Evolutionary conservation across 2,888 invertebrate species (phyloP), one percentile per base, ranked within the genome.

Genomic region (Drosophila peninsularis): DNA sequence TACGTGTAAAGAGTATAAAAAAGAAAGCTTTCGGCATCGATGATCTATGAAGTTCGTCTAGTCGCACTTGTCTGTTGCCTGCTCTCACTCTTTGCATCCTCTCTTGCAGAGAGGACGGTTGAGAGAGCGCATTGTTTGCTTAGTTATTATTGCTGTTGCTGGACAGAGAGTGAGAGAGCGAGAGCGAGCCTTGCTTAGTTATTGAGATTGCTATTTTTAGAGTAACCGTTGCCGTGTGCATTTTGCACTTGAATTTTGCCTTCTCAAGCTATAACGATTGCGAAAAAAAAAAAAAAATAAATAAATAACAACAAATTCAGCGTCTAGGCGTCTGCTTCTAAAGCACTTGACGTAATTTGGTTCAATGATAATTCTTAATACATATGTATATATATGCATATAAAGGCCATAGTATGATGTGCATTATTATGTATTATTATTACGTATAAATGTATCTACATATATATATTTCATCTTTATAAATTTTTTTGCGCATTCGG

Each of bases 321-420:
- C 64, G 44, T 47, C 79, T 62, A 75, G 62, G 70, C 79, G 64
- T 75, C 70, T 77, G 55, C 66, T 55, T 42, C 45, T 50, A 58
- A 56, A 52, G 13, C 63, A 75, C 60, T 75, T 75, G 63, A 75
- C 75, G 79, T 78, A 57, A 78, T 69, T 64, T 61, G 42, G 58
- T 58, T 55, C 41, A 55, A 39, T 54, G 58, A 37, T 32, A 44
- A 55, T 54, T 34, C 36, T 52, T 42, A 24, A 42, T 58, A 47
- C 32, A 37, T 41, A 30, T 24, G 5, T 3, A 3, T 3, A 24
- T 24, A 5, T 54, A 32, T 13, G 24, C 24, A 34, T 24, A 37
- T 13, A 9, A n/a, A 21, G 50, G 36, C n/a, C 21, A 9, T n/a
- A 32, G 14, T 34, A 9, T 34, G 34, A 0, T 32, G 13, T 32